Evolutionary conservation across 2,797 vertebrate genomes (phyloP).

Genomic region (Macroramphosus scolopax): DNA sequence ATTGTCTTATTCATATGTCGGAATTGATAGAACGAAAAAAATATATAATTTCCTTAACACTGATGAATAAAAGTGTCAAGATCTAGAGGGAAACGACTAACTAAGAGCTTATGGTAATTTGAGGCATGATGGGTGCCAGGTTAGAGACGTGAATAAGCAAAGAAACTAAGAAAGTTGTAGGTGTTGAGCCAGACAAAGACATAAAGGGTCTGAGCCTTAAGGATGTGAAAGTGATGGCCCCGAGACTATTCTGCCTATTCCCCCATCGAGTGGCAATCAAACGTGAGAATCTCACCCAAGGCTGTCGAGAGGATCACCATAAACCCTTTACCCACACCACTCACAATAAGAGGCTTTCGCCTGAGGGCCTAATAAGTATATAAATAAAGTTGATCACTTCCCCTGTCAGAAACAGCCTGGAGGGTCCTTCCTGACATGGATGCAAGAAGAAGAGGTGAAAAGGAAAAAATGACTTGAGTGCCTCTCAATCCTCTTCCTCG

Average conservation of each 20-base stretch:
- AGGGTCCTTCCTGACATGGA: conserved; percentile 69
- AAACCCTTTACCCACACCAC: conserved; percentile 58
- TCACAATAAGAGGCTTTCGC: conserved; percentile 70
- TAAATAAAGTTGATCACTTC: conserved; percentile 82
- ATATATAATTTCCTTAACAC: too few species aligned
- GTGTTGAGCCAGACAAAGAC: conserved; percentile 48
- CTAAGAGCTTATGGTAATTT: too few species aligned
- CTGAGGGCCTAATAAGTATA: conserved; percentile 74
- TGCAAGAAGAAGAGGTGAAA: conserved; percentile 67
- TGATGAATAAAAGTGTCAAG: too few species aligned
- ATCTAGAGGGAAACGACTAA: too few species aligned
- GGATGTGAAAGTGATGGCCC: conserved; percentile 51
- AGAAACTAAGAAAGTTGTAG: conserved; percentile 23
- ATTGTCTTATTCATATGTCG: conserved; percentile 43
- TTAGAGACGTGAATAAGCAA: conserved; percentile 32
- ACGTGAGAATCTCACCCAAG: conserved; percentile 64
- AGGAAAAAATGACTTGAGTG: conserved; percentile 64
- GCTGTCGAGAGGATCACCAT: conserved; percentile 49
- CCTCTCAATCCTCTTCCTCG: conserved; percentile 70
- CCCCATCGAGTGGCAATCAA: conserved; percentile 65
- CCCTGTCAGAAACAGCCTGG: conserved; percentile 71
- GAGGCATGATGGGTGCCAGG: conserved; percentile 9
- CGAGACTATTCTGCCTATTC: conserved; percentile 43
- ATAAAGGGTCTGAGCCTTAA: conserved; percentile 30
- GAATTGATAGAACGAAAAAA: conserved; percentile 21